These are phyloP conservation scores for Atlantisia rogersi DNA, from an alignment of 2,113 vertebrate genomes.

Conservation along the genomic window DNA sequence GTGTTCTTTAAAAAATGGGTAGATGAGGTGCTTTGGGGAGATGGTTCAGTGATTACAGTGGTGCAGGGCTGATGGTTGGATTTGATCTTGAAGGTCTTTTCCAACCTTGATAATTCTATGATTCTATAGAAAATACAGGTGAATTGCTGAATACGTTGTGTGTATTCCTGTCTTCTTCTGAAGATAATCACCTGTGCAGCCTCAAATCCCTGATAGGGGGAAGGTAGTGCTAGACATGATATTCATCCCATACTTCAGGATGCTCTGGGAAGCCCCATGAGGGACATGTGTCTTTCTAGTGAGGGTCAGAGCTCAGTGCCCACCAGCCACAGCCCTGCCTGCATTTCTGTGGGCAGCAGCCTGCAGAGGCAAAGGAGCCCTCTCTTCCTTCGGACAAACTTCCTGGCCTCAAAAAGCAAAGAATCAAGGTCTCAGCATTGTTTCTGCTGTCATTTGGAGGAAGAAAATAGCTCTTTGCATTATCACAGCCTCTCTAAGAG, in stretches of 20 bases:
- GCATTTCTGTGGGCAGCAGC: not conserved
- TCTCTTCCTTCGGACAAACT: slow-evolving; percentile 24
- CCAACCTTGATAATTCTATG: too few species aligned
- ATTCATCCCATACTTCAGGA: too few species aligned
- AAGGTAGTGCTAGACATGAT: not conserved
- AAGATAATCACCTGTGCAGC: not conserved
- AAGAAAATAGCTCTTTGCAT: not conserved
- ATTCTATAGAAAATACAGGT: not conserved
- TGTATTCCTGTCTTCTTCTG: not conserved
- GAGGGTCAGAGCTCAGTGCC: not conserved
- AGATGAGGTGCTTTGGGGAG: too few species aligned
- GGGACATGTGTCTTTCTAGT: not conserved
- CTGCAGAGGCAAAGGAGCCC: not conserved
- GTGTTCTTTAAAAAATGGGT: too few species aligned
- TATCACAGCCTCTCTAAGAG: slow-evolving; percentile 40
- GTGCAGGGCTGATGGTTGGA: too few species aligned
- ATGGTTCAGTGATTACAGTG: too few species aligned
- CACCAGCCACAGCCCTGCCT: rapidly evolving
- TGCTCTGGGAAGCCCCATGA: not conserved
- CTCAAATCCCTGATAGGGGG: not conserved
- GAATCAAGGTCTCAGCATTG: not conserved
- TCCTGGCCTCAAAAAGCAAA: slow-evolving; percentile 6
- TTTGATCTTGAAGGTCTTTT: too few species aligned
- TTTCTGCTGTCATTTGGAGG: slow-evolving; percentile 5
- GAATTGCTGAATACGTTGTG: rapidly evolving